phyloP scores from a whole-genome alignment of 2,113 vertebrate species.

The Megaleporinus macrocephalus region DNA sequence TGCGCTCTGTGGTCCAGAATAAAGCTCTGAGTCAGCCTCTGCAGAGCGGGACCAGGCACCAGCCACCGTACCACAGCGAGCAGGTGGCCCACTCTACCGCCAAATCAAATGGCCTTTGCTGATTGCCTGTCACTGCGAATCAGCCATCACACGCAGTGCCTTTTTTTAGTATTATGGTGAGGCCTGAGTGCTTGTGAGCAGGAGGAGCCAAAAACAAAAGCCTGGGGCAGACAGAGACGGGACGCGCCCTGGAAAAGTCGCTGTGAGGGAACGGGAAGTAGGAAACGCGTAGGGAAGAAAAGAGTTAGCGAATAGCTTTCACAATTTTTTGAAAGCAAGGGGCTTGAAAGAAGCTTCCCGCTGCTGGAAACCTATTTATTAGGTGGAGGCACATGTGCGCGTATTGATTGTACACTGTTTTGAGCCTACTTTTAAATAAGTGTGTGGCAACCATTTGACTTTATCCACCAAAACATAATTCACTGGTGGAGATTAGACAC shows the following conservation, averaged over 20 bases:
- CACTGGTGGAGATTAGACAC: too few relatives aligned
- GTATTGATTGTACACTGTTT: too few relatives aligned
- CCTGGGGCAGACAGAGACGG: not conserved
- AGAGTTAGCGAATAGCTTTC: not conserved
- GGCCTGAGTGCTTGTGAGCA: constrained; percentile 6
- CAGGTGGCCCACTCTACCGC: constrained; percentile 29
- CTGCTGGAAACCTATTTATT: not conserved
- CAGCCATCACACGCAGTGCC: constrained; percentile 24
- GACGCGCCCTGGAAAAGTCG: constrained; percentile 22
- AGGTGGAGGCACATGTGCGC: not conserved
- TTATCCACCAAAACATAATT: too few relatives aligned
- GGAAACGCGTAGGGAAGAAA: not conserved
- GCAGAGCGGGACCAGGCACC: constrained; percentile 23
- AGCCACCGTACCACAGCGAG: constrained; percentile 21
- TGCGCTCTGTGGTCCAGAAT: constrained; percentile 7
- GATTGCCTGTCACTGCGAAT: constrained; percentile 35
- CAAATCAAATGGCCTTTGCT: constrained; percentile 43
- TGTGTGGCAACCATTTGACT: too few relatives aligned
- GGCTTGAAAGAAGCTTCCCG: not conserved
- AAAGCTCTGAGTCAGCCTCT: constrained; percentile 41
- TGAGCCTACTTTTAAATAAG: too few relatives aligned
- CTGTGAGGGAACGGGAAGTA: not conserved
- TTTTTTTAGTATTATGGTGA: not conserved
- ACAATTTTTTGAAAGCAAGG: not conserved
- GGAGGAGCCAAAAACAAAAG: constrained; percentile 24